A percentile compares a stretch with the other conserved stretches of the same genome.
phyloP scores from a whole-genome alignment of 1,140 invertebrate genomes.

The Drosophila funebris region DNA sequence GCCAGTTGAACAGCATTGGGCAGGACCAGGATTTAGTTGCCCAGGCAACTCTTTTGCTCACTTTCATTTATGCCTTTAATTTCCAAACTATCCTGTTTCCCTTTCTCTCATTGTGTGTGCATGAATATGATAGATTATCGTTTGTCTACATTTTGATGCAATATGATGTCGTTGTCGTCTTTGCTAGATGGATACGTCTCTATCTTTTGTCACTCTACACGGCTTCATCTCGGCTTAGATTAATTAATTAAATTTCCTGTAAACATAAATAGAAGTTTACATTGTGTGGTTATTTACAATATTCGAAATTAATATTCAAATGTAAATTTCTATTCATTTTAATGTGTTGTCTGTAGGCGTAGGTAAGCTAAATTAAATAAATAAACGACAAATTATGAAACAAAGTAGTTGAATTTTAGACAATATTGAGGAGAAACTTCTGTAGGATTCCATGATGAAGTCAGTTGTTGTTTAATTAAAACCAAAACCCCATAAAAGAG shows the following conservation, averaged over 20 bases:
- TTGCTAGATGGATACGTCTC: background rate
- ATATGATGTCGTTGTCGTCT: conserved; percentile 68
- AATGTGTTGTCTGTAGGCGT: background rate
- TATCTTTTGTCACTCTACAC: conserved; percentile 3
- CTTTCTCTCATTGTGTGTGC: conserved; percentile 23
- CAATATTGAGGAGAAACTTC: no score
- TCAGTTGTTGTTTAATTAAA: no score
- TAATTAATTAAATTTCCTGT: conserved; percentile 77
- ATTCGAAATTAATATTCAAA: conserved; percentile 55
- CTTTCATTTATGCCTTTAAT: conserved; percentile 52
- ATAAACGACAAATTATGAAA: no score
- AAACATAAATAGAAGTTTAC: conserved; percentile 72
- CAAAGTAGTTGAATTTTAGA: no score
- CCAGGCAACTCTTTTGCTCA: conserved; percentile 46
- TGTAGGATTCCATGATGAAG: no score
- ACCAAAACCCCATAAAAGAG: no score
- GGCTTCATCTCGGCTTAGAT: conserved; percentile 36
- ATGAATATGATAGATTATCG: conserved; percentile 75
- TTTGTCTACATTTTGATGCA: conserved; percentile 72
- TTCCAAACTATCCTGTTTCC: conserved; percentile 31
- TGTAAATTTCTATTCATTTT: background rate
- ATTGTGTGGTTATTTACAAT: conserved; percentile 35
- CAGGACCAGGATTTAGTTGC: conserved; percentile 16
- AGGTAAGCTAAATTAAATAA: background rate
- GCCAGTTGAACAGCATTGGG: conserved; percentile 37